Evolutionary conservation across 2,113 vertebrate species (phyloP), one percentile per base, ranked within the genome.

Genomic region (Daboia siamensis): DNA sequence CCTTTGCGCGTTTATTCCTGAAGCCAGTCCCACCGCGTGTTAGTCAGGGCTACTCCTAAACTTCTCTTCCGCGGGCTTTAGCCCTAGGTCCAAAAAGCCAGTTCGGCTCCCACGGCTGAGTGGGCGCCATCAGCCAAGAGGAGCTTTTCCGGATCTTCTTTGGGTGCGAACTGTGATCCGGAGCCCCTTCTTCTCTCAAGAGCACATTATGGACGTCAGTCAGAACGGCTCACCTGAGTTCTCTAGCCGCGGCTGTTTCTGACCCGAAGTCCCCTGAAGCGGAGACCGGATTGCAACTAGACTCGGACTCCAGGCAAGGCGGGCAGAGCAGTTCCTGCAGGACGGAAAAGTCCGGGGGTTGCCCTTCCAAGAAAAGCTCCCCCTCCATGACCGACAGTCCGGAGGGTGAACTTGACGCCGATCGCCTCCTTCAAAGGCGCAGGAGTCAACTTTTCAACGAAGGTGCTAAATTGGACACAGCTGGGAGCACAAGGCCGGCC

Each of bases 301-400:
- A 54, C 46, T 93, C 93, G 0, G 91, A 52, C 51, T 96, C 94
- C 86, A 96, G 93, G 93, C 94, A 94, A 57, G 92, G 91, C 0
- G 95, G 94, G 46, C 93, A 93, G 61, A 96, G 96, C 12, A 96
- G 92, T n/a, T 96, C 94, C 85, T 88, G 93, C 48, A 95, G 88
- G 91, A 96, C 48, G 0, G 95, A 94, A 57, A 96, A 96, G 48
- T 95, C 94, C 0, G 92, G 90, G 33, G 69, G 93, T 0, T 93
- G 90, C 17, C 94, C 95, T 33, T 93, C 89, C 0, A 92, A 88
- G 91, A 95, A 95, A 11, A 95, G 86, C 87, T 90, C 51, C 46
- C 94, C 93, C 90, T 95, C 97, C 96, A 96, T 94, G 54, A 23
- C 1, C 33, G n/a, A 55, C 4, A 11, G 57, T 2, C 5, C 1